phyloP scores from a whole-genome alignment of 2,797 vertebrate genomes.

The Octomys mimax region DNA sequence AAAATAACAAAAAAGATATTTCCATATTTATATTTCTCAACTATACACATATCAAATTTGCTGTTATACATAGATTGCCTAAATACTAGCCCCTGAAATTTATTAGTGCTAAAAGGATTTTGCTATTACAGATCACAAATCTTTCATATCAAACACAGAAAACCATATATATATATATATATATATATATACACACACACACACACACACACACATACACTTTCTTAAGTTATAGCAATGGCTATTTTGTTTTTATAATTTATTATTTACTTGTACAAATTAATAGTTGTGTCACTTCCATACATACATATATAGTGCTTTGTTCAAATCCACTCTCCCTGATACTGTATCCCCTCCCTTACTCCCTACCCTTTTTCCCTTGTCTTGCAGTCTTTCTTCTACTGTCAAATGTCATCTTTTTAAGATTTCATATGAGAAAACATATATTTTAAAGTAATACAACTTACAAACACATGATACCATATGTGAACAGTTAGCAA shows the following conservation, averaged over 20 bases:
- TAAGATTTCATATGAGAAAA: background rate
- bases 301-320: background rate
- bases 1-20: background rate
- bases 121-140: background rate
- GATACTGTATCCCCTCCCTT: too few species aligned
- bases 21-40: conserved; percentile 44
- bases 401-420: background rate
- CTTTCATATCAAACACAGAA: conserved; percentile 8
- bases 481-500: background rate
- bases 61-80: background rate
- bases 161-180: background rate
- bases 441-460: conserved; percentile 17
- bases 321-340: background rate
- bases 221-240: background rate
- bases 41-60: background rate
- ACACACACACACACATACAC: background rate
- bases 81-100: background rate
- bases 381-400: background rate
- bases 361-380: background rate
- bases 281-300: background rate
- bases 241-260: background rate
- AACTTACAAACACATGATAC: conserved; percentile 48
- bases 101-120: conserved; percentile 39
- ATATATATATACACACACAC: background rate
- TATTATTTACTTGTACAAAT: background rate